Evolutionary conservation across 92 coral and sea anemone species (phyloP).

Genomic region (Porites evermanni): DNA sequence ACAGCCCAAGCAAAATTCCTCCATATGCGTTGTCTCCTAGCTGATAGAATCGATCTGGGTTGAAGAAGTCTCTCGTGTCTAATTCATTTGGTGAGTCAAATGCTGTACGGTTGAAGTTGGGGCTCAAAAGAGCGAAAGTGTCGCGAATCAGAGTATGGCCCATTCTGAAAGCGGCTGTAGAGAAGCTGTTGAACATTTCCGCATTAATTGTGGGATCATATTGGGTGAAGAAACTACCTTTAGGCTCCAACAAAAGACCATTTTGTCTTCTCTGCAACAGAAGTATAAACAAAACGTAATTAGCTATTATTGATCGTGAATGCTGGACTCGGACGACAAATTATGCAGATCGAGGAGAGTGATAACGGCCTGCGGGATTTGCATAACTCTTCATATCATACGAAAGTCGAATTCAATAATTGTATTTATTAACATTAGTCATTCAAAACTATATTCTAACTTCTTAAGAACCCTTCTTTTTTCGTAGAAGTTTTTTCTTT

Average conservation of each 20-base stretch:
- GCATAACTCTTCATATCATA: no score
- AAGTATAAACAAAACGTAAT: background rate
- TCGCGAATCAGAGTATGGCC: constrained; percentile 88
- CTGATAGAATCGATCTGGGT: constrained; percentile 14
- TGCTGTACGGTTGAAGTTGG: background rate
- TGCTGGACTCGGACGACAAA: no score
- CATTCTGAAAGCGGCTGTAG: constrained; percentile 87
- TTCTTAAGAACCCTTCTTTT: no score
- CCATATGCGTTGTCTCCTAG: background rate
- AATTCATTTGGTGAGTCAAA: background rate
- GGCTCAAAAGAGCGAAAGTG: background rate
- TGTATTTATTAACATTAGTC: no score
- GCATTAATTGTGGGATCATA: constrained; percentile 66
- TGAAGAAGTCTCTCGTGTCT: constrained; percentile 4
- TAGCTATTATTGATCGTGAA: no score
- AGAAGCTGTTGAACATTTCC: constrained; percentile 69
- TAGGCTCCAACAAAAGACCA: background rate
- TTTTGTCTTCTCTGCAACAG: background rate
- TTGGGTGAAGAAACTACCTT: constrained; percentile 19
- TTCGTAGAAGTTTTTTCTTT: no score
- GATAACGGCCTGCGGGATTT: no score
- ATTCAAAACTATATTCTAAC: no score
- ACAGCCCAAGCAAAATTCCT: constrained; percentile 14
- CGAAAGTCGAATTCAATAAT: no score
- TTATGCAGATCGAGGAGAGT: no score